phyloP scores from a whole-genome alignment of 2,888 invertebrate genomes.

The Meteorus colon region DNA sequence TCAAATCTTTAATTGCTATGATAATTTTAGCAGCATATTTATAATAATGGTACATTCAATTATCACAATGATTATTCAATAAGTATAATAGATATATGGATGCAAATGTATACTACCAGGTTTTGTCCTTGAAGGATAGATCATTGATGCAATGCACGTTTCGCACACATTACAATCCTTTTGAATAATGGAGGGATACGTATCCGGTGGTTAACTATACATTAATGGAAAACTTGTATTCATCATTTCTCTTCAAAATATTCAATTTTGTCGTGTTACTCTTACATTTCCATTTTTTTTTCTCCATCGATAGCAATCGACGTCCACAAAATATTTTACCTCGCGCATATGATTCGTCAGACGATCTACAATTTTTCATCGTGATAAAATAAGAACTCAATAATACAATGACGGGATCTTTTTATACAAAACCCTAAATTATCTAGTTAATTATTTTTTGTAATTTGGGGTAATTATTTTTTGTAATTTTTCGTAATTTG shows the following conservation, averaged over 20 bases:
- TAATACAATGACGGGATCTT: background rate
- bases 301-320: background rate
- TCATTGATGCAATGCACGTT: constrained; percentile 38
- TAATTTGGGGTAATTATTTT: background rate
- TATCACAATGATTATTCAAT: constrained; percentile 51
- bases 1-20: background rate
- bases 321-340: background rate
- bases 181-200: constrained; percentile 28
- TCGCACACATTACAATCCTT: constrained; percentile 16
- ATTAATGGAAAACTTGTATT: background rate
- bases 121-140: constrained; percentile 38
- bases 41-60: constrained; percentile 29
- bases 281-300: background rate
- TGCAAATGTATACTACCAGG: constrained; percentile 3
- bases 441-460: background rate
- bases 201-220: constrained; percentile 34
- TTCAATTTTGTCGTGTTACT: background rate
- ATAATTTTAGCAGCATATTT: constrained; percentile 8
- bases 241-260: background rate
- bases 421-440: background rate
- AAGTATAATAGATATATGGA: constrained; percentile 33
- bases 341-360: background rate
- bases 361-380: background rate
- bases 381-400: background rate
- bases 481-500: too few relatives aligned